phyloP scores from a whole-genome alignment of 2,113 vertebrate species.

The Pteruthius melanotis region DNA sequence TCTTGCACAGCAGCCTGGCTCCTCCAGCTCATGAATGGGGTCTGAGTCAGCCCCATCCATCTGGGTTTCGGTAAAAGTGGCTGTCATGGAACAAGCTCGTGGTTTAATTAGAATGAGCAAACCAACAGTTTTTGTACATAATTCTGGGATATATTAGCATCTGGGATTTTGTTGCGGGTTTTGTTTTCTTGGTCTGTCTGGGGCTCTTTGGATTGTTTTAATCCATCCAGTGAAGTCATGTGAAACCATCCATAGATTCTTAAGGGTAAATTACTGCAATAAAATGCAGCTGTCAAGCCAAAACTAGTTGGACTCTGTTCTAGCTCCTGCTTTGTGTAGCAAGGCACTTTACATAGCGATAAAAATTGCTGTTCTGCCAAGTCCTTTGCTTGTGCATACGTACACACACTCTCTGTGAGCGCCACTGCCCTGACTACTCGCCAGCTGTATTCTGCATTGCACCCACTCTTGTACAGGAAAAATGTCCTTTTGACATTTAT shows the following conservation, averaged over 20 bases:
- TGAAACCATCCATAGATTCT: neutral
- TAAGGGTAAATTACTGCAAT: neutral
- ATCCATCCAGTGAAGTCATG: neutral
- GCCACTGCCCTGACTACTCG: neutral
- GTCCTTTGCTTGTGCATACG: neutral
- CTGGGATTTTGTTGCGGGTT: neutral
- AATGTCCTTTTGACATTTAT: neutral
- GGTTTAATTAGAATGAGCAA: neutral
- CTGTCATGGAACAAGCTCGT: neutral
- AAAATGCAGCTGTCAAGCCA: neutral
- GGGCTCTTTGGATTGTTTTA: neutral
- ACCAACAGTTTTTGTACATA: neutral
- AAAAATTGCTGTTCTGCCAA: neutral
- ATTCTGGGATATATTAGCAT: neutral
- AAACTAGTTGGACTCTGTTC: slow-evolving; percentile 2
- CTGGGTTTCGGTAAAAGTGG: neutral
- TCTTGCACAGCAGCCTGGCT: neutral
- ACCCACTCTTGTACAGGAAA: neutral
- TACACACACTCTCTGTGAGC: fast-evolving
- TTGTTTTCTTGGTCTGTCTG: neutral
- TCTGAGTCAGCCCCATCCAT: slow-evolving; percentile 20
- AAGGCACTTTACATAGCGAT: neutral
- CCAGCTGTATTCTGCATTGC: neutral
- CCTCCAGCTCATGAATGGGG: neutral
- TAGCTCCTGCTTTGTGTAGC: neutral